These are phyloP conservation scores for Mesochorus sp. DNA, from an alignment of 2,888 invertebrate species.

Conservation along the genomic window DNA sequence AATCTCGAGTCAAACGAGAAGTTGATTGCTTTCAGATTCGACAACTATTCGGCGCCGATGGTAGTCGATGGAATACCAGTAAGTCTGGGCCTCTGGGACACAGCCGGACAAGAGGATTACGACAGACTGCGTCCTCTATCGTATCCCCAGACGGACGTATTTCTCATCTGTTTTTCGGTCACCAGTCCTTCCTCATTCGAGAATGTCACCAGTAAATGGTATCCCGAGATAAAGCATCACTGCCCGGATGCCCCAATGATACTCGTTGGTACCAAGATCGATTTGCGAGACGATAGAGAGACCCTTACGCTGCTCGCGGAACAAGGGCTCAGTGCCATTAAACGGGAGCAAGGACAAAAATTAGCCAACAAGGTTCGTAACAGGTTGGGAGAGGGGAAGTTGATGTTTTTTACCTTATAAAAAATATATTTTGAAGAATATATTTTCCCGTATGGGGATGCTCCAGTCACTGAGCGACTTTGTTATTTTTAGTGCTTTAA, in stretches of 20 bases:
- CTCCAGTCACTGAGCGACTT: no score
- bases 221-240: constrained; percentile 99
- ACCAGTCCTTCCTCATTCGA: constrained; percentile 99
- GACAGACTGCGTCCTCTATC: constrained; percentile 97
- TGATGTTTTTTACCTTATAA: neutral
- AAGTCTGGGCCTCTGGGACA: constrained; percentile 98
- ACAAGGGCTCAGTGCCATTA: constrained; percentile 97
- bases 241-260: constrained; percentile 99
- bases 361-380: constrained; percentile 92
- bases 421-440: neutral
- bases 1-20: neutral
- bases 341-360: constrained; percentile 98
- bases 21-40: constrained; percentile 88
- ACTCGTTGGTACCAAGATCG: constrained; percentile 99
- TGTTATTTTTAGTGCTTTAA: no score
- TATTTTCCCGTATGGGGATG: neutral
- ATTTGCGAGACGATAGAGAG: constrained; percentile 98
- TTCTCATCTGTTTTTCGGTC: constrained; percentile 99
- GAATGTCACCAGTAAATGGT: constrained; percentile 99
- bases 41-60: constrained; percentile 99
- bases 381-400: no score
- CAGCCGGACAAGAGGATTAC: constrained; percentile 98
- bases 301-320: constrained; percentile 95
- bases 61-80: constrained; percentile 99
- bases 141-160: constrained; percentile 99